Conservation (phyloP, 2,113 vertebrate genomes). For the Nannobrachium achirus region DNA sequence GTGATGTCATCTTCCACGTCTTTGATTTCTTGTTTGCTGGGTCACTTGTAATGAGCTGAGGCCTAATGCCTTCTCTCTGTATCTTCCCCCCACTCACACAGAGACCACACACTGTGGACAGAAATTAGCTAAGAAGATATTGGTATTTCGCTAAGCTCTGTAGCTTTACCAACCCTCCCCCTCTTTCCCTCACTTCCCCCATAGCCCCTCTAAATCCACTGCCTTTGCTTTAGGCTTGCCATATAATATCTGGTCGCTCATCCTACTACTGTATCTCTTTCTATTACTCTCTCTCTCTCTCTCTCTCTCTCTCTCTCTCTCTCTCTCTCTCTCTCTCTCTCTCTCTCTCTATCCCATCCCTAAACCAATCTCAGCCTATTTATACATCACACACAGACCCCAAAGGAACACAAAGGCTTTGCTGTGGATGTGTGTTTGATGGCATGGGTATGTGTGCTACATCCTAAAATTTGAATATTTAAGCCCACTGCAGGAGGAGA, state of each 20-base stretch:
- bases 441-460: background rate
- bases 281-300: constrained; percentile 10
- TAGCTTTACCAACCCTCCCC: constrained; percentile 12
- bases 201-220: constrained; percentile 5
- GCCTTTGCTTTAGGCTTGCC: constrained; percentile 13
- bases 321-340: constrained; percentile 13
- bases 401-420: constrained; percentile 8
- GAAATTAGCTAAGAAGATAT: constrained; percentile 31
- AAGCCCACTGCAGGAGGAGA: constrained; percentile 23
- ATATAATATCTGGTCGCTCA: constrained; percentile 7
- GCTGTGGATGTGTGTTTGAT: constrained; percentile 9
- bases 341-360: constrained; percentile 2
- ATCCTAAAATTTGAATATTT: constrained; percentile 25
- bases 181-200: background rate
- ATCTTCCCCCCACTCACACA: constrained; percentile 13
- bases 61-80: background rate
- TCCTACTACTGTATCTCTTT: background rate
- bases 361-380: constrained; percentile 31
- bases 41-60: constrained; percentile 8
- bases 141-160: constrained; percentile 32
- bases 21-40: constrained; percentile 17
- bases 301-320: constrained; percentile 15
- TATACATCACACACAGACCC: constrained; percentile 22
- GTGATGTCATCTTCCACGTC: background rate
- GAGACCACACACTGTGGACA: background rate